These are phyloP conservation scores for Sitta europaea DNA, from an alignment of 2,113 vertebrate genomes.

Conservation along the genomic window DNA sequence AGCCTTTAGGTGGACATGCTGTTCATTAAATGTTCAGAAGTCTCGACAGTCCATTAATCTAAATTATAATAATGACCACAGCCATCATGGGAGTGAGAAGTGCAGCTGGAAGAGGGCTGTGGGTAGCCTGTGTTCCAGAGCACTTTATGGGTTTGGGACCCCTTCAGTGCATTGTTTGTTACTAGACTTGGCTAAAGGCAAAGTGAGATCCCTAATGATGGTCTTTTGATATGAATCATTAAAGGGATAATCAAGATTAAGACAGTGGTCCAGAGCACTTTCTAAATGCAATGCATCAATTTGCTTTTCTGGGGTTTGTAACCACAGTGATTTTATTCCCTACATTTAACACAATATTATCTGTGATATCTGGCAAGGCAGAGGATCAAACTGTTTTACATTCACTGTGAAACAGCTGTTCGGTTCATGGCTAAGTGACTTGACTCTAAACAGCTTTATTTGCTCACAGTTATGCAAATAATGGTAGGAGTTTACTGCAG, in stretches of 20 bases:
- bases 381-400: background rate
- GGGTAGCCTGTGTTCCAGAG: background rate
- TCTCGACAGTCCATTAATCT: background rate
- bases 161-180: background rate
- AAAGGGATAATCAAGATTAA: background rate
- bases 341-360: background rate
- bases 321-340: background rate
- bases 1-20: background rate
- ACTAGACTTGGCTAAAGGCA: background rate
- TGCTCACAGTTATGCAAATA: background rate
- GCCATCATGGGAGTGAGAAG: fast-evolving
- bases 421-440: background rate
- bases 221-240: background rate
- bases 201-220: background rate
- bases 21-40: background rate
- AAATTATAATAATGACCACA: background rate
- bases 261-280: background rate
- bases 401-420: background rate
- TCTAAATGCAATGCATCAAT: background rate
- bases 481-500: background rate
- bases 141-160: fast-evolving
- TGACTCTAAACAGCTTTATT: background rate
- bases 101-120: background rate
- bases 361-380: background rate
- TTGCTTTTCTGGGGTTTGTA: background rate